These are phyloP conservation scores for Diuraphis noxia DNA, from an alignment of 1,140 invertebrate genomes.

Conservation along the genomic window DNA sequence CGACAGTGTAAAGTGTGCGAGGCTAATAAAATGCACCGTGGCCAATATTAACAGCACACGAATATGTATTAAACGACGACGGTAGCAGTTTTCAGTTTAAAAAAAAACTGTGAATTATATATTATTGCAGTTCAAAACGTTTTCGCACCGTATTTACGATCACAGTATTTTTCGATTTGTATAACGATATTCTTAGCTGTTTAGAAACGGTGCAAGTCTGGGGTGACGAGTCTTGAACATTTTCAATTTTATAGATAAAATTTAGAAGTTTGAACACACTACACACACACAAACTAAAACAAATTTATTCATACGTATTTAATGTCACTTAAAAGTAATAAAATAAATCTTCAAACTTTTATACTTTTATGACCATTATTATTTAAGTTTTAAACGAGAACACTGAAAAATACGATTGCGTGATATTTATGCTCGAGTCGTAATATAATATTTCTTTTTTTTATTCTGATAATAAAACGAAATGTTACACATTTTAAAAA, in stretches of 20 bases:
- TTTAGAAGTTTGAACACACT: neutral
- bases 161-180: neutral
- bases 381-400: neutral
- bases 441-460: neutral
- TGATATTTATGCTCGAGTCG: neutral
- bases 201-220: neutral
- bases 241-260: neutral
- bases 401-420: neutral
- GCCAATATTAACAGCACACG: neutral
- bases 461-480: neutral
- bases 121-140: neutral
- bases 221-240: neutral
- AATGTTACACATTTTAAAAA: neutral
- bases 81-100: neutral
- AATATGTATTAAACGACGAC: neutral
- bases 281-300: neutral
- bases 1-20: neutral
- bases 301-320: neutral
- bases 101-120: neutral
- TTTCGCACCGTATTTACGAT: neutral
- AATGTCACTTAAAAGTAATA: neutral
- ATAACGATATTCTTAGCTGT: neutral
- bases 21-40: neutral
- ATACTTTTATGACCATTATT: neutral
- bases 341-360: neutral